Base-by-base conservation (phyloP, 2,797 vertebrate genomes). In the Mallotus villosus region DNA sequence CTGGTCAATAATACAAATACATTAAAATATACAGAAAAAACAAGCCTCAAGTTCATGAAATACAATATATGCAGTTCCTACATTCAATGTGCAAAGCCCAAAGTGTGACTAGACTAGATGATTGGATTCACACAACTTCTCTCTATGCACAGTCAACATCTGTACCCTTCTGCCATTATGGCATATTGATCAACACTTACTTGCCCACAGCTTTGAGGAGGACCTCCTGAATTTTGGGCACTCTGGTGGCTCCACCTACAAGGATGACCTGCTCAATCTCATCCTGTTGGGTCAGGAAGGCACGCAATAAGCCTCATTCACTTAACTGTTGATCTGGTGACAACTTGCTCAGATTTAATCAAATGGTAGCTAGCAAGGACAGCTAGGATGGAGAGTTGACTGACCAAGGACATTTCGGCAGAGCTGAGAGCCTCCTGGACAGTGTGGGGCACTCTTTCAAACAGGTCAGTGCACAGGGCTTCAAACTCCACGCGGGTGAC, bases 181-280 rank as follows among this genome's bases (percentile, higher is more conserved):
- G 34, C 1, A 53, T 14, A 59, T n/a, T 14, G 37, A 62, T 12
- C 9, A 32, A 69, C 61, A 91, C 92, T 79, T 87, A 98, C 98
- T 96, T 99, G 78, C 91, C 94, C 76, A 97, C 95, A 46, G 95
- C 94, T 90, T 96, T 96, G 67, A 98, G 92, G 68, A 99, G 92
- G 76, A 92, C 93, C 73, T 99, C 98, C 86, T 99, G 98, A 58
- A 99, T 96, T 86, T 90, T 98, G 66, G 98, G 98, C 66, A 99
- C 96, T 1, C 98, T 95, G 8, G 97, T 99, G 71, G 96, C 88
- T 64, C 98, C 98, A 0, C 98, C 97, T 0, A 99, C 97, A 62
- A 99, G 90, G 87, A 99, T 98, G 82, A 99, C 96, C 78, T 98
- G 96, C 83, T 99, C 98, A 62, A 99, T 95, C 80, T 97, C 96